A percentile compares a stretch with the other conserved stretches of the same genome.
These are phyloP conservation scores for Hoplostethus mediterraneus DNA, from an alignment of 2,797 vertebrate genomes.

Conservation along the genomic window DNA sequence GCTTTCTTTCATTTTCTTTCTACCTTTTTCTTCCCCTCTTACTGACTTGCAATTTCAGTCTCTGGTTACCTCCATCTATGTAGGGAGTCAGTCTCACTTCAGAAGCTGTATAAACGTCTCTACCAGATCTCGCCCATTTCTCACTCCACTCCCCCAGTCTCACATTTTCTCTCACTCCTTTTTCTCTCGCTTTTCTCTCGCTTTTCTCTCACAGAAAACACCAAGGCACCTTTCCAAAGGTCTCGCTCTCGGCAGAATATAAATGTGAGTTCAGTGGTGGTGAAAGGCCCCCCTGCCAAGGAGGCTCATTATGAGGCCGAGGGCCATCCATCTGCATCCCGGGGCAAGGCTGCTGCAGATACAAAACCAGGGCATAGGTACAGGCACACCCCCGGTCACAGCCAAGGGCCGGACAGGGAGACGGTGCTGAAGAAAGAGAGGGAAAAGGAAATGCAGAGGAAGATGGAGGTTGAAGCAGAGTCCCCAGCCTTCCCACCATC, in stretches of 20 bases:
- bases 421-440: constrained; percentile 47
- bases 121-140: constrained; percentile 38
- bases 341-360: constrained; percentile 77
- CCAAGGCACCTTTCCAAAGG: constrained; percentile 90
- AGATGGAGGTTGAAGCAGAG: constrained; percentile 69
- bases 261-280: constrained; percentile 78
- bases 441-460: constrained; percentile 72
- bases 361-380: constrained; percentile 58
- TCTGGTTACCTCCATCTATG: constrained; percentile 56
- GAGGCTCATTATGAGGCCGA: constrained; percentile 89
- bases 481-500: constrained; percentile 34
- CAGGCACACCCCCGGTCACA: constrained; percentile 50
- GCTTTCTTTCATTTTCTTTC: constrained; percentile 10
- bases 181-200: constrained; percentile 67
- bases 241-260: constrained; percentile 89
- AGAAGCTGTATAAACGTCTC: constrained; percentile 32
- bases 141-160: constrained; percentile 21
- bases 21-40: constrained; percentile 33
- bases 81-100: constrained; percentile 38
- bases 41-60: constrained; percentile 53
- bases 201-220: constrained; percentile 89
- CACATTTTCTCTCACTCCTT: constrained; percentile 46
- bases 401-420: constrained; percentile 61
- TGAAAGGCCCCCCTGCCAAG: constrained; percentile 84
- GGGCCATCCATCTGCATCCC: constrained; percentile 76